Evolutionary conservation across 2,113 vertebrate species (phyloP), one percentile per base, ranked within the genome.

Genomic region (Xerus inauris): DNA sequence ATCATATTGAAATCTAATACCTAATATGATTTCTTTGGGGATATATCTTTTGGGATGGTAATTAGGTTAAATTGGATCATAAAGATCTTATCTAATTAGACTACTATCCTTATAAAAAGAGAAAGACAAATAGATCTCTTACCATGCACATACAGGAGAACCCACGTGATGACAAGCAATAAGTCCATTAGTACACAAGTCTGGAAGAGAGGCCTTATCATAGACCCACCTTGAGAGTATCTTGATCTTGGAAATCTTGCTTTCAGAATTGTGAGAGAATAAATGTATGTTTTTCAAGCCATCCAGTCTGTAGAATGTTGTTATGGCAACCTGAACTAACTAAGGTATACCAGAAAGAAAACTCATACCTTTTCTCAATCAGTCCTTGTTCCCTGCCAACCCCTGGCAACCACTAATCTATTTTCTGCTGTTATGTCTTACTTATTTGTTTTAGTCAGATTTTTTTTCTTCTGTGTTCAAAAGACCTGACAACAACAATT

Each of bases 301-400:
- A 47, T 26, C 26, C 19, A 59, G 28, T 26, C 38, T 47, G 16
- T 83, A 35, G 24, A 13, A 71, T 47, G 59, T 62, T 91, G 42
- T 51, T 77, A 62, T 24, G 42, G 28, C 28, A n/a, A 40, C 64
- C 45, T 45, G 16, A 87, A 9, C 22, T 42, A n/a, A n/a, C 28
- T 59, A 77, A 59, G 57, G 73, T 8, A 30, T 3, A 24, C 26
- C 28, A 51, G 45, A 86, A 42, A 64, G 62, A 85, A 69, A n/a
- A 7, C 19, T 54, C 12, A 28, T 64, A 72, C 51, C 1, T 42
- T 5, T 54, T 45, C 28, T 2, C 3, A 77, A 24, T 85, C 20
- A 20, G 0, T 51, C 20, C 19, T 57, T 51, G 22, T 2, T 54
- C 30, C 12, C 7, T 20, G 24, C 14, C 5, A 67, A 6, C 12